phyloP scores from a whole-genome alignment of 2,888 invertebrate genomes.

The Cyclophora albipunctata region DNA sequence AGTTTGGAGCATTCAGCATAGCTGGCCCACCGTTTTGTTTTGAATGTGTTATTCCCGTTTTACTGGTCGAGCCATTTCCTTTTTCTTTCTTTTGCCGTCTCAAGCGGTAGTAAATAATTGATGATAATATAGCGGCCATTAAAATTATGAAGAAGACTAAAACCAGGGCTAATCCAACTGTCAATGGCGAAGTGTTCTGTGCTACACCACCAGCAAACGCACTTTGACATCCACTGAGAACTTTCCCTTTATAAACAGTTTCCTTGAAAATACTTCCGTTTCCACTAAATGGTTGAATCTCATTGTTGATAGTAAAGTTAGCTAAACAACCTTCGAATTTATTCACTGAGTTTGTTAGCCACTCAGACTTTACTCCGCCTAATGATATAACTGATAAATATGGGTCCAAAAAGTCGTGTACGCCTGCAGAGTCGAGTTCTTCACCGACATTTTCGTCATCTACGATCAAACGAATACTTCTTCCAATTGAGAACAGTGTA shows the following conservation, averaged over 20 bases:
- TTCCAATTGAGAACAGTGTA: constrained; percentile 81
- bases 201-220: constrained; percentile 84
- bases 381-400: constrained; percentile 87
- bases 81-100: constrained; percentile 92
- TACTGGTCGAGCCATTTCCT: constrained; percentile 77
- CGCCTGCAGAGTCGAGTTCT: constrained; percentile 88
- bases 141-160: constrained; percentile 95
- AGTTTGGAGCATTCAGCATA: constrained; percentile 80
- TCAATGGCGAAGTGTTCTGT: constrained; percentile 88
- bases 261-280: constrained; percentile 88
- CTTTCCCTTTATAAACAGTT: constrained; percentile 81
- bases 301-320: constrained; percentile 91
- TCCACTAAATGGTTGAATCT: constrained; percentile 92
- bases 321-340: constrained; percentile 93
- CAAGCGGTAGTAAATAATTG: constrained; percentile 93
- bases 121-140: constrained; percentile 90
- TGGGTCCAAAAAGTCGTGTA: constrained; percentile 94
- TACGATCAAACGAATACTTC: constrained; percentile 82
- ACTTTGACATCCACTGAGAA: constrained; percentile 83
- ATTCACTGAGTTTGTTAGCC: constrained; percentile 70
- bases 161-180: constrained; percentile 94
- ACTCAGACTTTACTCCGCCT: constrained; percentile 83
- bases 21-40: constrained; percentile 84
- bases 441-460: constrained; percentile 85
- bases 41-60: constrained; percentile 82